Conservation (phyloP, 2,113 vertebrate genomes). For the Thinocorus orbignyianus region DNA sequence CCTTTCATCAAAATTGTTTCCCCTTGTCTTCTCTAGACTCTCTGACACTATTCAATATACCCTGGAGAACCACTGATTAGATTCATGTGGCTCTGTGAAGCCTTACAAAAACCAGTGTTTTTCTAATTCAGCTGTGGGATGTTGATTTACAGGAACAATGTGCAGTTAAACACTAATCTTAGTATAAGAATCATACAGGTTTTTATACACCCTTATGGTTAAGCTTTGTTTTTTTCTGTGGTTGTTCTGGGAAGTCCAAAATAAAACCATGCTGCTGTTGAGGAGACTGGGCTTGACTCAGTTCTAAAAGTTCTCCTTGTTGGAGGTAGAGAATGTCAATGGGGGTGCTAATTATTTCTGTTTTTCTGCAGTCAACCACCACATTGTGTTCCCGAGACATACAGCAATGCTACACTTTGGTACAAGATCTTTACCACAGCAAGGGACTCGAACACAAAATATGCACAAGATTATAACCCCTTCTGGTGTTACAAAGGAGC, state of each 20-base stretch:
- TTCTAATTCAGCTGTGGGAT: not conserved
- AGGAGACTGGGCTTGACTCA: not conserved
- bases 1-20: not conserved
- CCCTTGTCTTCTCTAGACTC: not conserved
- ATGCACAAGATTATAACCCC: slow-evolving; percentile 96
- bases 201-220: not conserved
- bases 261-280: not conserved
- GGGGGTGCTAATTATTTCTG: not conserved
- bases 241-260: not conserved
- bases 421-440: slow-evolving; percentile 97
- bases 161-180: not conserved
- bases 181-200: not conserved
- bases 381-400: slow-evolving; percentile 92
- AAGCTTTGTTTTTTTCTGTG: not conserved
- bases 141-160: not conserved
- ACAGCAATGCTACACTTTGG: slow-evolving; percentile 94
- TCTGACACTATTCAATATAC: not conserved
- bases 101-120: not conserved
- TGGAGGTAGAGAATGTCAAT: not conserved
- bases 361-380: slow-evolving; percentile 86
- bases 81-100: not conserved
- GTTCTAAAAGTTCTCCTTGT: not conserved
- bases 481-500: slow-evolving; percentile 99
- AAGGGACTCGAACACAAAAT: slow-evolving; percentile 93
- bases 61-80: not conserved